Conservation (phyloP, 2,113 vertebrate species). For the Ciconia stormi region DNA sequence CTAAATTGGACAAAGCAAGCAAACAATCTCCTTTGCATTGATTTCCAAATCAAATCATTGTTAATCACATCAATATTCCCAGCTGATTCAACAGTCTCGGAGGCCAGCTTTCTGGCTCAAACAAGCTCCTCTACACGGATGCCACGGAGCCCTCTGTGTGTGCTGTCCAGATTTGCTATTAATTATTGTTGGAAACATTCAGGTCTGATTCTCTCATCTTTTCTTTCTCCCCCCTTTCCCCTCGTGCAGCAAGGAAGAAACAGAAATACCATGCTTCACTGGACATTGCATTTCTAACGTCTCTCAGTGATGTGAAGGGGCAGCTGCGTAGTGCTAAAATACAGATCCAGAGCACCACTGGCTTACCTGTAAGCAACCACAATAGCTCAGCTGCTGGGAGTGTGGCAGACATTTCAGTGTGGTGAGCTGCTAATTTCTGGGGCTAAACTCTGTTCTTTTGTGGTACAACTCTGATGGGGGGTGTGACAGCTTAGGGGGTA, state of each 20-base stretch:
- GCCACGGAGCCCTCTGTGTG: not conserved
- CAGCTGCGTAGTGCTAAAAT: not conserved
- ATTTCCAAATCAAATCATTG: conserved; percentile 56
- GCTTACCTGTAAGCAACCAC: not conserved
- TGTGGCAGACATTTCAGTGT: accelerated
- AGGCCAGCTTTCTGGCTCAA: not conserved
- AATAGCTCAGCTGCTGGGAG: not conserved
- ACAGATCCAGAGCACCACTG: not conserved
- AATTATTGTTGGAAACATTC: not conserved
- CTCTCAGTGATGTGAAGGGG: not conserved
- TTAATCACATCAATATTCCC: conserved; percentile 19
- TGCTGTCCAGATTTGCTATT: not conserved
- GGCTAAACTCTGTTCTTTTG: not conserved
- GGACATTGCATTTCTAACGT: not conserved
- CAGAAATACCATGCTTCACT: not conserved
- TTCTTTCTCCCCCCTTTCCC: not conserved
- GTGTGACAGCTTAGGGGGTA: not conserved
- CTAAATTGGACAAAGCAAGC: conserved; percentile 38
- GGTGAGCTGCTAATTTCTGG: not conserved
- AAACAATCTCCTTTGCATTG: not conserved
- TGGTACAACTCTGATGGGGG: not conserved
- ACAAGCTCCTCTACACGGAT: not conserved
- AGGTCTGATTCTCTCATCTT: not conserved
- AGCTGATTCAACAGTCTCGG: not conserved
- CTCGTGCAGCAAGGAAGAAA: not conserved